Evolutionary conservation across 1,140 invertebrate genomes (phyloP).

Genomic region (Heliothis virescens): DNA sequence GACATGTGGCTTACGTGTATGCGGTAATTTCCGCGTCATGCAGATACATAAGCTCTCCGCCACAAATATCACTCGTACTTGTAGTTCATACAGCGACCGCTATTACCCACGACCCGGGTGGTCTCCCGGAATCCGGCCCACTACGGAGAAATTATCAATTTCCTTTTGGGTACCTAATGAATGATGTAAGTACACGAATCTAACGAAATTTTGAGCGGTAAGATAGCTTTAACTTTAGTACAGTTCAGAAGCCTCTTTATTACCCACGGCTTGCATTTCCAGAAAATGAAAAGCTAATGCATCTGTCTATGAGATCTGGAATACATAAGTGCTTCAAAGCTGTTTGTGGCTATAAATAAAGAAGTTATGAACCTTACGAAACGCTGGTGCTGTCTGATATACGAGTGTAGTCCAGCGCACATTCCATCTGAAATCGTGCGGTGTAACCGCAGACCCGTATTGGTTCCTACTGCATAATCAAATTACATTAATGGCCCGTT

Average conservation of each 20-base stretch:
- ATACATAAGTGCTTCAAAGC: constrained; percentile 10
- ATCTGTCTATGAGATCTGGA: not conserved
- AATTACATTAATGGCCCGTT: constrained; percentile 45
- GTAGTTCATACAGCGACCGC: not conserved
- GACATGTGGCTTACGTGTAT: not conserved
- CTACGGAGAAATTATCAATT: constrained; percentile 36
- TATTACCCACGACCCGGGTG: constrained; percentile 61
- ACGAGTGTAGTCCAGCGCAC: constrained; percentile 30
- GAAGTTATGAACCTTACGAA: constrained; percentile 44
- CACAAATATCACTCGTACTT: constrained; percentile 52
- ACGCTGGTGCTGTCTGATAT: constrained; percentile 16
- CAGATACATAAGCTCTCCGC: constrained; percentile 21
- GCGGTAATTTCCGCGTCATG: constrained; percentile 19
- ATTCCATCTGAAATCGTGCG: constrained; percentile 49
- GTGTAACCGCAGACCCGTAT: constrained; percentile 50
- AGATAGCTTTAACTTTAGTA: not conserved
- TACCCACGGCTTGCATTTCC: not conserved
- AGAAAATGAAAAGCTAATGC: not conserved
- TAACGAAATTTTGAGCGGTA: not conserved
- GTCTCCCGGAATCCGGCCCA: constrained; percentile 49
- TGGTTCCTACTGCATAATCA: constrained; percentile 41
- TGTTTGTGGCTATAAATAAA: constrained; percentile 41
- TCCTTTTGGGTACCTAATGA: constrained; percentile 25
- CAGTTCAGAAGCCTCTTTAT: not conserved
- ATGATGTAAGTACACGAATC: not conserved